Conservation (phyloP, 2,797 vertebrate species). For the Sternotherus odoratus region DNA sequence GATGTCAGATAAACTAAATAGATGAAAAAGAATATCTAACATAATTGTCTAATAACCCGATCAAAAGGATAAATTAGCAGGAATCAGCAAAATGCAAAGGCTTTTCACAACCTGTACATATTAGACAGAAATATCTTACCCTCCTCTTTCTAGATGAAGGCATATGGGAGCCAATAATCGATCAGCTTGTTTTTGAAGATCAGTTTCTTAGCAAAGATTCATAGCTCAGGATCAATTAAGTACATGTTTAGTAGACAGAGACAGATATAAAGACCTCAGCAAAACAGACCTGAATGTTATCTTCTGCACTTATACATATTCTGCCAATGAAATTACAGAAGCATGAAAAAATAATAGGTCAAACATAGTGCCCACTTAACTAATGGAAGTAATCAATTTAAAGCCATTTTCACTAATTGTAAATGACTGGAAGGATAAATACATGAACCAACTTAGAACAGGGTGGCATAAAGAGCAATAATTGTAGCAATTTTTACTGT, state of each 20-base stretch:
- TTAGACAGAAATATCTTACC: background rate
- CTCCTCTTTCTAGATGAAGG: slow-evolving; percentile 8
- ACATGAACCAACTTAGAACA: background rate
- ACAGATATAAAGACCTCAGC: background rate
- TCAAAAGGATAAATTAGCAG: slow-evolving; percentile 39
- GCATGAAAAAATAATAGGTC: background rate
- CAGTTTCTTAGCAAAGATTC: background rate
- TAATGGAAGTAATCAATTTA: background rate
- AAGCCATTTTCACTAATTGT: background rate
- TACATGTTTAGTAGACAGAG: background rate
- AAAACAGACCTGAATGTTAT: background rate
- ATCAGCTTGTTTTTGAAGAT: background rate
- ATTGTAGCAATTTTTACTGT: background rate
- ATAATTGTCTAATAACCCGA: slow-evolving; percentile 44
- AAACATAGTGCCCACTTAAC: background rate
- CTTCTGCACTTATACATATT: background rate
- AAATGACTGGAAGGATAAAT: background rate
- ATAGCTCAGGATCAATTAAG: slow-evolving; percentile 19
- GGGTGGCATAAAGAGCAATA: background rate
- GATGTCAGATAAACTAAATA: slow-evolving; percentile 53
- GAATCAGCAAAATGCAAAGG: slow-evolving; percentile 12
- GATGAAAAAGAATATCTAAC: slow-evolving; percentile 50
- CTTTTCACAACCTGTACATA: background rate
- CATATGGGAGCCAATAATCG: background rate
- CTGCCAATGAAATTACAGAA: background rate